Evolutionary conservation across 1,140 invertebrate genomes (phyloP).

Genomic region (Popillia japonica): DNA sequence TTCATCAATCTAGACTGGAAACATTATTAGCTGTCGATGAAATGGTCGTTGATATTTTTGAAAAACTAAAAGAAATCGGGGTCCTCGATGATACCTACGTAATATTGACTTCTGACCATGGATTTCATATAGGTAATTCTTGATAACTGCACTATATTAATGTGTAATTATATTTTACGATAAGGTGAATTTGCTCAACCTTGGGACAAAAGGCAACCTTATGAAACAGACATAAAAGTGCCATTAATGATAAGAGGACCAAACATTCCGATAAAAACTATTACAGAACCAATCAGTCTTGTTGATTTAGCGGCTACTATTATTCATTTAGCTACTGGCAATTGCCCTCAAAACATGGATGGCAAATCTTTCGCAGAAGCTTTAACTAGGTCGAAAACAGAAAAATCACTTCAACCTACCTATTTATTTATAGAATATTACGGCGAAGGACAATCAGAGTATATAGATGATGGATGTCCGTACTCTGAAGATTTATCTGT

Average conservation of each 20-base stretch:
- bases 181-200: slow-evolving; percentile 84
- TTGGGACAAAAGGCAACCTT: slow-evolving; percentile 87
- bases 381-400: neutral
- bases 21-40: slow-evolving; percentile 87
- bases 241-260: slow-evolving; percentile 84
- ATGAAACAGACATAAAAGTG: slow-evolving; percentile 86
- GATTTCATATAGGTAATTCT: slow-evolving; percentile 82
- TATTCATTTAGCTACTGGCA: slow-evolving; percentile 70
- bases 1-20: slow-evolving; percentile 77
- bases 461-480: slow-evolving; percentile 66
- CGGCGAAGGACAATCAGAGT: slow-evolving; percentile 71
- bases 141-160: slow-evolving; percentile 46
- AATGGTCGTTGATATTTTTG: slow-evolving; percentile 73
- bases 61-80: slow-evolving; percentile 63
- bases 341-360: slow-evolving; percentile 67
- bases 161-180: neutral
- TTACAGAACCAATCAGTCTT: slow-evolving; percentile 70
- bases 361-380: slow-evolving; percentile 66
- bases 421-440: slow-evolving; percentile 78
- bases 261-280: slow-evolving; percentile 63
- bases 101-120: slow-evolving; percentile 88
- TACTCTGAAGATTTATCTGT: slow-evolving; percentile 67
- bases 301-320: slow-evolving; percentile 87
- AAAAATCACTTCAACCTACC: neutral
- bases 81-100: slow-evolving; percentile 79